Base-by-base conservation (phyloP, 2,113 vertebrate genomes). In the Trematomus loennbergii region DNA sequence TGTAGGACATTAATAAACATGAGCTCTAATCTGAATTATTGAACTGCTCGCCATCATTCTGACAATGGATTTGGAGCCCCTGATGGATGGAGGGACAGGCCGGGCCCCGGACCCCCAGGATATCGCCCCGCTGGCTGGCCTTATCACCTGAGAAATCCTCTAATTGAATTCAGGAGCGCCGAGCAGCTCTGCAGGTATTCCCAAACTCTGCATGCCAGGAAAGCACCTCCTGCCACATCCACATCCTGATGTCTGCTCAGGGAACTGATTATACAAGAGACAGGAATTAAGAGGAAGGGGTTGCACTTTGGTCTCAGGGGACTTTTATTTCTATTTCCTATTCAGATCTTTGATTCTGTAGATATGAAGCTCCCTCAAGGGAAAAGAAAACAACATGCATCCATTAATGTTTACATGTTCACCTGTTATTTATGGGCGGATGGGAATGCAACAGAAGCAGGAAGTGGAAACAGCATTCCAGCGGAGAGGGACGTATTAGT, bases 1-100 rank as follows among this genome's bases (percentile, higher is more conserved):
- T 98, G 98, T 99, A 98, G 96, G 94, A 95, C 97, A 98, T 99
- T 99, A 99, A 99, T 99, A 99, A 99, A 99, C 97, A 99, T 99
- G 97, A 99, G 97, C 95, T 88, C 96, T 98, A 98, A 99, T 99
- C 97, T 98, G 97, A 99, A 99, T 98, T 99, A 99, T 99, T 99
- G 97, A 99, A 99, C 97, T 96, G 97, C 96, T 96, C 93, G 94
- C 96, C 96, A 96, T 97, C 97, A 97, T 97, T 98, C 96, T 94
- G 95, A 96, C 97, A 96, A 96, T 96, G 96, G 97, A 97, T 97
- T 97, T 96, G 95, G 96, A 87, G 95, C 95, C 95, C 95, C 96
- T 95, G 88, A 92, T n/a, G 89, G 88, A 77, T 75, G 68, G 81
- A 66, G 72, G 79, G 80, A 73, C 63, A 29, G 74, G 96, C 94